Base-by-base conservation (phyloP, 2,888 invertebrate genomes). In the Helicoverpa assulta region DNA sequence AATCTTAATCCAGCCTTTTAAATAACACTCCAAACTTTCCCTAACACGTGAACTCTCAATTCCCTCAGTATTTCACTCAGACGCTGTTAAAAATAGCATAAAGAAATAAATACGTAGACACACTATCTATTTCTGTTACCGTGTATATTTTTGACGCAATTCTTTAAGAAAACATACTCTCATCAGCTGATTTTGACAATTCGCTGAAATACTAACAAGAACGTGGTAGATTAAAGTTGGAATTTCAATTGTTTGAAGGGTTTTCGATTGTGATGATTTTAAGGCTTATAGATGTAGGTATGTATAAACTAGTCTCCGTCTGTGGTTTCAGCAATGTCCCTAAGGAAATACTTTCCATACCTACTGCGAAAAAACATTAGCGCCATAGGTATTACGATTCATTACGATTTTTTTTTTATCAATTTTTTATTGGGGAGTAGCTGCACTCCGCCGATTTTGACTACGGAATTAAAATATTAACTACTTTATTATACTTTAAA, bases 161-260 rank as follows among this genome's bases (percentile, higher is more conserved):
- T 78, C 76, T 47, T 55, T 60, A 70, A 79, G 76, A 83, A 79
- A 86, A 88, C 82, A 83, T 76, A 82, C 77, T 65, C 71, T 74
- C 80, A 85, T 82, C 89, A 88, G 86, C 86, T 88, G 89, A 87
- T 82, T 83, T 84, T 88, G 84, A 86, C 84, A 87, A 82, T 85
- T 74, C 67, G 84, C 74, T 85, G 87, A 89, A 85, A 85, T 55
- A 43, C 67, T 63, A 73, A 84, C 85, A 81, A 79, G 83, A 84
- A 70, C 73, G 61, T 60, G 63, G 64, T 56, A 68, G 70, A 78
- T 79, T 64, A 78, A 74, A 81, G 74, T 52, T 66, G 65, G 62
- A 69, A 83, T 83, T 82, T 69, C 64, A 79, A 71, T 70, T 62
- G 40, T 58, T 53, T 18, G 59, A 59, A 50, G 19, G 7, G 33